A percentile compares a stretch with the other conserved stretches of the same genome.
These are phyloP conservation scores for Hiodon tergisus DNA, from an alignment of 2,113 vertebrate genomes.

Conservation along the genomic window DNA sequence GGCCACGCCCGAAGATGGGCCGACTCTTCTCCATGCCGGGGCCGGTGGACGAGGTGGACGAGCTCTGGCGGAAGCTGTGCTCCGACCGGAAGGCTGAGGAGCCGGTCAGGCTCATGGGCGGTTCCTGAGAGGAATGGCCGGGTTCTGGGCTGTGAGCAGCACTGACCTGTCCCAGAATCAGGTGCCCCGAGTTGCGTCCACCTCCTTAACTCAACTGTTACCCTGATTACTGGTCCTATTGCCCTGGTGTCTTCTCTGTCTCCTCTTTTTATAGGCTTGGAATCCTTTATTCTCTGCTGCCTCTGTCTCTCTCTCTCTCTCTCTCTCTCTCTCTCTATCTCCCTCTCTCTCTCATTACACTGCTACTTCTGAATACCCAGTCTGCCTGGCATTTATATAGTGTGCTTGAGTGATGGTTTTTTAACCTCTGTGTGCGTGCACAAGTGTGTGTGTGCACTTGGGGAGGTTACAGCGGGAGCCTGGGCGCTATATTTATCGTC, in stretches of 20 bases:
- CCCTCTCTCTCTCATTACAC: background rate
- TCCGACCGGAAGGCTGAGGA: conserved; percentile 53
- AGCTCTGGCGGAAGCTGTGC: conserved; percentile 45
- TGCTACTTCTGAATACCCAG: background rate
- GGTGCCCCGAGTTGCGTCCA: background rate
- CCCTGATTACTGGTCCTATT: background rate
- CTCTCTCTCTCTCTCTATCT: background rate
- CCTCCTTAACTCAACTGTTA: too few relatives aligned
- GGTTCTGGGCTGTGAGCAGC: background rate
- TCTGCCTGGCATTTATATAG: conserved; percentile 22
- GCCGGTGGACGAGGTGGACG: conserved; percentile 35
- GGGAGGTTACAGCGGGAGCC: conserved; percentile 4
- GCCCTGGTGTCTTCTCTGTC: background rate
- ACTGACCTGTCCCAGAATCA: too few relatives aligned
- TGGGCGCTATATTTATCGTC: conserved; percentile 42
- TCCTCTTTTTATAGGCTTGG: background rate
- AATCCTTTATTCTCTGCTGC: background rate
- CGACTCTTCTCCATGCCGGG: conserved; percentile 65
- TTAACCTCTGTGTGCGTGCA: conserved; percentile 22
- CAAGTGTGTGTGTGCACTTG: conserved; percentile 28
- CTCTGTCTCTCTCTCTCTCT: conserved; percentile 1
- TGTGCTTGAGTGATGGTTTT: conserved; percentile 4
- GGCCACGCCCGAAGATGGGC: conserved; percentile 48
- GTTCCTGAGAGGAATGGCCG: background rate
- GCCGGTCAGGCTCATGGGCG: conserved; percentile 40